These are phyloP conservation scores for Ictidomys tridecemlineatus DNA, from an alignment of 2,113 vertebrate species.

Conservation along the genomic window DNA sequence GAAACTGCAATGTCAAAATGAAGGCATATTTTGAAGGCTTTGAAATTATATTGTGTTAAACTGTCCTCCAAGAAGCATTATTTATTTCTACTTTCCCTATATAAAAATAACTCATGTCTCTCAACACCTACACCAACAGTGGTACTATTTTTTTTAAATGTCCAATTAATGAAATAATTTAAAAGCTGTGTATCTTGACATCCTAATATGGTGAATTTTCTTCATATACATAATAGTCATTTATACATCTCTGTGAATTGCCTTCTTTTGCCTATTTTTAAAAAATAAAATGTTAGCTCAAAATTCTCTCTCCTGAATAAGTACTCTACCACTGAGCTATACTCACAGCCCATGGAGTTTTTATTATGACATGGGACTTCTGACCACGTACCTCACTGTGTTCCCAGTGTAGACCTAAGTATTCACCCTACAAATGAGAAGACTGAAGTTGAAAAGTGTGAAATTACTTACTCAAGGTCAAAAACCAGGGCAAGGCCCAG, in stretches of 20 bases:
- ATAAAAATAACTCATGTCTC: constrained; percentile 16
- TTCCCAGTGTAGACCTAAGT: background rate
- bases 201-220: background rate
- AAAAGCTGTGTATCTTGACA: background rate
- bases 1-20: background rate
- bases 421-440: background rate
- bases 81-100: background rate
- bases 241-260: background rate
- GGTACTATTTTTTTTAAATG: background rate
- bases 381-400: background rate
- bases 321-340: background rate
- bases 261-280: background rate
- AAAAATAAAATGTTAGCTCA: constrained; percentile 15
- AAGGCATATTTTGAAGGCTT: constrained; percentile 47
- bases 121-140: background rate
- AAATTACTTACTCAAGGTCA: constrained; percentile 33
- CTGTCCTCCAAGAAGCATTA: background rate
- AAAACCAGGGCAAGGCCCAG: background rate
- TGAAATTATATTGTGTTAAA: constrained; percentile 46
- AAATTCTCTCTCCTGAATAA: constrained; percentile 44
- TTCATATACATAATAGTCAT: background rate
- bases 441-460: background rate
- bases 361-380: background rate
- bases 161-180: background rate
- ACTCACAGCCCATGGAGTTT: background rate